A percentile compares a stretch with the other conserved stretches of the same genome.
Conservation (phyloP, 1,140 invertebrate genomes). For the Trichonephila clavipes region DNA sequence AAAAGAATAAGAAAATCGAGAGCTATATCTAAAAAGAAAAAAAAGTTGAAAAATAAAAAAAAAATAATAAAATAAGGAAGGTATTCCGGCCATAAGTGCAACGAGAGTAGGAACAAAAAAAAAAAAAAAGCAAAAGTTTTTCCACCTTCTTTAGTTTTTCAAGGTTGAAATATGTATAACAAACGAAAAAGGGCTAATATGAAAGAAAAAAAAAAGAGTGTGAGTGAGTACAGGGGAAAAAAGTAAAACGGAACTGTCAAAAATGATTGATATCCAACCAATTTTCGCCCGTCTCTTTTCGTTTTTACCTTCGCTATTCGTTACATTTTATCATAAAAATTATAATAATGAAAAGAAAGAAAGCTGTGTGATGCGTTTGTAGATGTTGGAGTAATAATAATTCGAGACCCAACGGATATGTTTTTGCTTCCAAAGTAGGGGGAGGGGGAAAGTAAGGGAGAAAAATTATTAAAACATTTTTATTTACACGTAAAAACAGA, state of each 20-base stretch:
- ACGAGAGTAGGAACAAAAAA: neutral
- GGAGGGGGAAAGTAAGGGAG: too few relatives aligned
- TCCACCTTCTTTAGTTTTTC: neutral
- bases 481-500: too few relatives aligned
- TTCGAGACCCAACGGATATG: neutral
- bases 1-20: conserved; percentile 42
- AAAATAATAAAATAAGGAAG: conserved; percentile 49
- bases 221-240: neutral
- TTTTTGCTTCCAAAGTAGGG: too few relatives aligned
- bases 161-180: conserved; percentile 17
- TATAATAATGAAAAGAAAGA: conserved; percentile 9
- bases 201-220: neutral
- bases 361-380: neutral
- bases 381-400: neutral
- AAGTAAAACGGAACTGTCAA: conserved; percentile 52
- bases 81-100: neutral
- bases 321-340: conserved; percentile 37
- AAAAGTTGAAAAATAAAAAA: neutral
- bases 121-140: conserved; percentile 2
- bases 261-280: conserved; percentile 66
- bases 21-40: neutral
- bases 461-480: too few relatives aligned
- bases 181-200: conserved; percentile 21
- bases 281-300: conserved; percentile 44
- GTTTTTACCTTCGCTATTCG: neutral